phyloP scores from a whole-genome alignment of 2,888 invertebrate species.

The Microdon myrmicae region DNA sequence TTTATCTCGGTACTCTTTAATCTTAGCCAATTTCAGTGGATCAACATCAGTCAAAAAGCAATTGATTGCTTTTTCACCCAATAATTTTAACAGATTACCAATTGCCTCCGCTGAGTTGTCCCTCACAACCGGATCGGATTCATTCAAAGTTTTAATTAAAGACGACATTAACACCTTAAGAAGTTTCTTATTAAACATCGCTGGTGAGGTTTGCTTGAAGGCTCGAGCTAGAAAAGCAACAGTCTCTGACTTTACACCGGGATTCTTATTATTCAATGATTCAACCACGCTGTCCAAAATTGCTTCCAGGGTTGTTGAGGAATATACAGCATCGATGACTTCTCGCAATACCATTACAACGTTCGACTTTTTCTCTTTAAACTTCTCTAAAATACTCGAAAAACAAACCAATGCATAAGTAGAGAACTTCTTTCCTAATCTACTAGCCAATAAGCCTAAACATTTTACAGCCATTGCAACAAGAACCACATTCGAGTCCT shows the following conservation, averaged over 20 bases:
- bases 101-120: constrained; percentile 93
- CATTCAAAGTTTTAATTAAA: constrained; percentile 74
- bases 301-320: constrained; percentile 81
- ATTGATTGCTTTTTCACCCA: constrained; percentile 88
- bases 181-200: constrained; percentile 86
- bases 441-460: constrained; percentile 81
- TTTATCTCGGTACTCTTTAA: constrained; percentile 93
- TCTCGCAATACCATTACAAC: constrained; percentile 88
- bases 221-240: constrained; percentile 84
- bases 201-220: constrained; percentile 82
- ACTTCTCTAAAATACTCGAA: constrained; percentile 88
- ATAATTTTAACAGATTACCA: constrained; percentile 93
- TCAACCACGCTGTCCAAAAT: constrained; percentile 87
- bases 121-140: constrained; percentile 85
- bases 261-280: constrained; percentile 90
- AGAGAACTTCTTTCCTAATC: constrained; percentile 87
- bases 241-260: constrained; percentile 87
- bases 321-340: constrained; percentile 87
- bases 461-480: constrained; percentile 88
- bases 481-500: constrained; percentile 94
- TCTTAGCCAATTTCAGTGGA: constrained; percentile 88
- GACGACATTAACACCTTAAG: constrained; percentile 83
- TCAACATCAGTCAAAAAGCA: constrained; percentile 91
- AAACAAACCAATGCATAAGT: constrained; percentile 81
- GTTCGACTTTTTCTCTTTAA: constrained; percentile 94